A percentile compares a stretch with the other conserved stretches of the same genome.
Evolutionary conservation across 2,113 vertebrate species (phyloP).

Genomic region (Aspiorhynchus laticeps): DNA sequence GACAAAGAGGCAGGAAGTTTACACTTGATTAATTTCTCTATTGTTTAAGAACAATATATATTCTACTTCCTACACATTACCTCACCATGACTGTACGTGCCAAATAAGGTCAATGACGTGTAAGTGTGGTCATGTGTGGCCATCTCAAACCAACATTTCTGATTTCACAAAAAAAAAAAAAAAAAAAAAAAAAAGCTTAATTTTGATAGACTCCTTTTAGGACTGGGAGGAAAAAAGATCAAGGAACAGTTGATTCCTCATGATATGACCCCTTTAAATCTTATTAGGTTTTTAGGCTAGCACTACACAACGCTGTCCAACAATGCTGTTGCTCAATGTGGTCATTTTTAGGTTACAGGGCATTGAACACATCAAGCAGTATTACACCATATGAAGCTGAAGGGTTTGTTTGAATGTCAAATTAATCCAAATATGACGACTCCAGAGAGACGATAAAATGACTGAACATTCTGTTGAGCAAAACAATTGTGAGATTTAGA

Average conservation of each 20-base stretch:
- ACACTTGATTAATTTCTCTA: not conserved
- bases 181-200: no score
- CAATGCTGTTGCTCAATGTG: not conserved
- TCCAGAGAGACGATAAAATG: not conserved
- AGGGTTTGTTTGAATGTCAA: constrained; percentile 18
- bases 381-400: constrained; percentile 1
- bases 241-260: not conserved
- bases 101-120: not conserved
- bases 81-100: not conserved
- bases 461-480: not conserved
- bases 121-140: not conserved
- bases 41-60: not conserved
- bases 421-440: constrained; percentile 22
- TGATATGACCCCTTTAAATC: not conserved
- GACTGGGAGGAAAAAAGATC: not conserved
- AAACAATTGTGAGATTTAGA: constrained; percentile 8
- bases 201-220: not conserved
- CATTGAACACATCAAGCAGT: constrained; percentile 1
- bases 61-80: not conserved
- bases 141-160: not conserved
- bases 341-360: constrained; percentile 25
- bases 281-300: not conserved
- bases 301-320: constrained; percentile 2
- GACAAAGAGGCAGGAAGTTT: not conserved
- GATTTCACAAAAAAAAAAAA: not conserved